These are phyloP conservation scores for Antechinus flavipes DNA, from an alignment of 2,113 vertebrate genomes.

Conservation along the genomic window DNA sequence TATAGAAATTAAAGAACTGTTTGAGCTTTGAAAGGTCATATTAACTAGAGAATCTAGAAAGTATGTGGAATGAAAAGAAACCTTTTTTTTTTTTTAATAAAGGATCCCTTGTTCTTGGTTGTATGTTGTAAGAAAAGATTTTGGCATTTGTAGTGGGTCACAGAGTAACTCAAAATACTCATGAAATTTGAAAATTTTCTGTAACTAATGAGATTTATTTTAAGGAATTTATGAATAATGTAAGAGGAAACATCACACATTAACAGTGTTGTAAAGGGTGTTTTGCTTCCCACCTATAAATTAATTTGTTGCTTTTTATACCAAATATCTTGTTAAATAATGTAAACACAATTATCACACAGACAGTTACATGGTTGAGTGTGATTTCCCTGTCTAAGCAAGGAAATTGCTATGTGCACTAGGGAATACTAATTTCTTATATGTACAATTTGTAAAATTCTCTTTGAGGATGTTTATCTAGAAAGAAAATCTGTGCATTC, in stretches of 20 bases:
- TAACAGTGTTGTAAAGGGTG: slow-evolving; percentile 40
- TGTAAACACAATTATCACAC: slow-evolving; percentile 47
- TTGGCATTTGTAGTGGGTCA: slow-evolving; percentile 24
- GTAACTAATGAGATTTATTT: slow-evolving; percentile 32
- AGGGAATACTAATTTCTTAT: slow-evolving; percentile 43
- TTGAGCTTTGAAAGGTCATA: neutral
- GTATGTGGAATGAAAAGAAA: slow-evolving; percentile 11
- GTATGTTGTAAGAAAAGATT: neutral
- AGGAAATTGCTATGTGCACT: neutral
- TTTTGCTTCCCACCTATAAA: slow-evolving; percentile 19
- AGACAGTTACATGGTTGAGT: slow-evolving; percentile 34
- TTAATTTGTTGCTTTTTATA: slow-evolving; percentile 46
- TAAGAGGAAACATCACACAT: slow-evolving; percentile 21
- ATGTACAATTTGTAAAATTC: slow-evolving; percentile 27
- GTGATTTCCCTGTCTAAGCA: neutral
- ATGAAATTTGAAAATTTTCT: slow-evolving; percentile 49
- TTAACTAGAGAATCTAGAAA: slow-evolving; percentile 33
- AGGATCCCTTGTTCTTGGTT: neutral
- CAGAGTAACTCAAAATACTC: slow-evolving; percentile 41
- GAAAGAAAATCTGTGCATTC: slow-evolving; percentile 47
- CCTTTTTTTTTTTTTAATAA: neutral
- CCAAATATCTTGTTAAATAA: slow-evolving; percentile 35
- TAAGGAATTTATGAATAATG: slow-evolving; percentile 44
- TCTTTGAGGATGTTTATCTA: slow-evolving; percentile 33
- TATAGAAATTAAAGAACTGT: slow-evolving; percentile 36